Evolutionary conservation across 1,140 invertebrate genomes (phyloP).

Genomic region (Leptoteleia sp.): DNA sequence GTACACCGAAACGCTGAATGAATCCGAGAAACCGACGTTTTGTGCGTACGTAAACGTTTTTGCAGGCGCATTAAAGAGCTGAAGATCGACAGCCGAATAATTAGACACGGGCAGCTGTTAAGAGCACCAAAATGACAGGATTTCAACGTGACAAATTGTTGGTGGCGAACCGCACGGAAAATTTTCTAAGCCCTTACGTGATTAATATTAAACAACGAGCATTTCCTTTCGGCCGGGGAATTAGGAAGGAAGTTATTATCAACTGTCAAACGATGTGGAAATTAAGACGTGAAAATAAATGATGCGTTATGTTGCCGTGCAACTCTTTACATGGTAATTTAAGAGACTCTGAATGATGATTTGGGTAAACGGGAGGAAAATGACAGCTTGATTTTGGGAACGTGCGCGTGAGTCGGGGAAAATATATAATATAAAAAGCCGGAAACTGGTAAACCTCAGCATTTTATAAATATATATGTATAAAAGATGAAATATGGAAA

Average conservation of each 20-base stretch:
- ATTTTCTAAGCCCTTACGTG: background rate
- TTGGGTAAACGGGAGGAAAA: too few relatives aligned
- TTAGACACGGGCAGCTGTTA: slow-evolving; percentile 72
- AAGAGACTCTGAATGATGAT: too few relatives aligned
- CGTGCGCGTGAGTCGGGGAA: too few relatives aligned
- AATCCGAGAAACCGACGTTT: slow-evolving; percentile 64
- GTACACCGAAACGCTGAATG: slow-evolving; percentile 70
- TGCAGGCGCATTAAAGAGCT: slow-evolving; percentile 36
- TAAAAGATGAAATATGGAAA: too few relatives aligned
- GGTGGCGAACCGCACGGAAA: slow-evolving; percentile 7
- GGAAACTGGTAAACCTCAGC: too few relatives aligned
- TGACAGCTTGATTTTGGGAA: background rate
- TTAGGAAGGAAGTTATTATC: slow-evolving; percentile 16
- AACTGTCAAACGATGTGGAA: slow-evolving; percentile 7
- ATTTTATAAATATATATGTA: too few relatives aligned
- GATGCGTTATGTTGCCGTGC: background rate
- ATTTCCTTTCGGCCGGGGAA: background rate
- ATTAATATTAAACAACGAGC: slow-evolving; percentile 28
- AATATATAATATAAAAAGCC: too few relatives aligned
- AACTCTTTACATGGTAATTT: slow-evolving; percentile 40
- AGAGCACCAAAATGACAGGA: slow-evolving; percentile 11
- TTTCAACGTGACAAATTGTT: slow-evolving; percentile 45
- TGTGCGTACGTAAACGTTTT: slow-evolving; percentile 51
- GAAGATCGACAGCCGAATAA: slow-evolving; percentile 51
- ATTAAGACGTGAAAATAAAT: slow-evolving; percentile 10